Conservation (phyloP, 1,140 invertebrate genomes). For the Drosophila kepulauana region DNA sequence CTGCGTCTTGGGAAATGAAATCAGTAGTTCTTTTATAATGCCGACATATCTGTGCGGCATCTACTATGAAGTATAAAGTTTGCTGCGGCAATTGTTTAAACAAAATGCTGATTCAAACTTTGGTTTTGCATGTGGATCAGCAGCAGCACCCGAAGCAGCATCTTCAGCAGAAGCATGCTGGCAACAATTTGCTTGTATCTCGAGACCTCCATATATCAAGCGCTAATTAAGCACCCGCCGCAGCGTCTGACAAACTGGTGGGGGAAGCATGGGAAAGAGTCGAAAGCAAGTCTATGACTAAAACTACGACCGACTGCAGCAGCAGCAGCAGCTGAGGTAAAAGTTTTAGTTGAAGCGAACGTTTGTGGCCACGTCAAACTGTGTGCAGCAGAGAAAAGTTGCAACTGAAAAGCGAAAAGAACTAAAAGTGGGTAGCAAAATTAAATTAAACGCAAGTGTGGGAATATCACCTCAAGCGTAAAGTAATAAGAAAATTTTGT, state of each 20-base stretch:
- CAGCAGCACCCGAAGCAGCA: neutral
- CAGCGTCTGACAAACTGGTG: conserved; percentile 24
- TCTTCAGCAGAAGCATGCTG: no score
- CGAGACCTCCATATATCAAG: conserved; percentile 58
- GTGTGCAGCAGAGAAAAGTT: conserved; percentile 40
- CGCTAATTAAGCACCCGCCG: conserved; percentile 63
- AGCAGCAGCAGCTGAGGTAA: conserved; percentile 3
- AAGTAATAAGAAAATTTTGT: conserved; percentile 77
- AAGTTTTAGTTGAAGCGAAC: conserved; percentile 60
- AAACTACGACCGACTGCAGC: neutral
- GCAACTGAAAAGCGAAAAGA: conserved; percentile 60
- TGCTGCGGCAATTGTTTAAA: conserved; percentile 24
- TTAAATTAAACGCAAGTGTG: conserved; percentile 81
- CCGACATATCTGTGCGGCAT: neutral
- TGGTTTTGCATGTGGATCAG: conserved; percentile 27
- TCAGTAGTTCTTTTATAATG: neutral
- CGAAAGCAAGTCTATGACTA: conserved; percentile 1
- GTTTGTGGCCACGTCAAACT: conserved; percentile 21
- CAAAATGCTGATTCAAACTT: conserved; percentile 41
- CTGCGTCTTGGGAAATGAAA: conserved; percentile 4
- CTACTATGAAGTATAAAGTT: conserved; percentile 4
- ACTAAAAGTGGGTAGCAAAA: conserved; percentile 59
- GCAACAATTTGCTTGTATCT: conserved; percentile 19
- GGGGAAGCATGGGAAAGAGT: conserved; percentile 15
- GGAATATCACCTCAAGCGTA: conserved; percentile 79